A percentile compares a stretch with the other conserved stretches of the same genome.
phyloP scores from a whole-genome alignment of 2,113 vertebrate species.

The Herpetotheres cachinnans region DNA sequence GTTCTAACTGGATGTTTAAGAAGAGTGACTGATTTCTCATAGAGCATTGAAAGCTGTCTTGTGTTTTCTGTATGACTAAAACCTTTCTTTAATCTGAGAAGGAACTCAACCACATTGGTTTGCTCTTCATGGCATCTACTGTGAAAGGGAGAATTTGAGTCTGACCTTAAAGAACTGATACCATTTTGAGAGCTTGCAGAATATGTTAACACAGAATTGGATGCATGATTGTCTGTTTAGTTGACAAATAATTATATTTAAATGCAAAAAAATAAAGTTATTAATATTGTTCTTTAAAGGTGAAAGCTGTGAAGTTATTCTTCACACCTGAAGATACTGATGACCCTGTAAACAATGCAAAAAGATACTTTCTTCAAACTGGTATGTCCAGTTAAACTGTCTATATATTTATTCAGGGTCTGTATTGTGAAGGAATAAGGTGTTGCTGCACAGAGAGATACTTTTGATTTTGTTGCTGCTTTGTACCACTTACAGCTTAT shows the following conservation, averaged over 20 bases:
- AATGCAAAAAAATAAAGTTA: not conserved
- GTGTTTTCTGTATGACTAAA: not conserved
- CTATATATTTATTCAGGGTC: not conserved
- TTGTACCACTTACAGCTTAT: not conserved
- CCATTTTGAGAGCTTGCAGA: not conserved
- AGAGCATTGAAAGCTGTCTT: not conserved
- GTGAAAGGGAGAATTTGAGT: not conserved
- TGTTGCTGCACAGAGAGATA: not conserved
- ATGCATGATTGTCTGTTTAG: not conserved
- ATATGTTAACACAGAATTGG: not conserved
- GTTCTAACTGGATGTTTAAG: not conserved
- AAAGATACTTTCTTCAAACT: conserved; percentile 88
- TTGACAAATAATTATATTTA: not conserved
- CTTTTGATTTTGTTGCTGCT: not conserved
- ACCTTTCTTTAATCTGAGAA: not conserved
- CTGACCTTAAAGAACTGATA: not conserved
- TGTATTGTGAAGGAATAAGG: not conserved
- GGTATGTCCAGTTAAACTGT: conserved; percentile 68
- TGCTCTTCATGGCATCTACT: not conserved
- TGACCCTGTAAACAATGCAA: conserved; percentile 87
- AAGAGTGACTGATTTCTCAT: not conserved
- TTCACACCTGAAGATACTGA: conserved; percentile 88
- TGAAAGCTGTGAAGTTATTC: conserved; percentile 85
- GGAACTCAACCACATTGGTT: not conserved
- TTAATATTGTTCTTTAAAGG: conserved; percentile 68